These are phyloP conservation scores for Dasyprocta punctata DNA, from an alignment of 2,113 vertebrate genomes.

Conservation along the genomic window DNA sequence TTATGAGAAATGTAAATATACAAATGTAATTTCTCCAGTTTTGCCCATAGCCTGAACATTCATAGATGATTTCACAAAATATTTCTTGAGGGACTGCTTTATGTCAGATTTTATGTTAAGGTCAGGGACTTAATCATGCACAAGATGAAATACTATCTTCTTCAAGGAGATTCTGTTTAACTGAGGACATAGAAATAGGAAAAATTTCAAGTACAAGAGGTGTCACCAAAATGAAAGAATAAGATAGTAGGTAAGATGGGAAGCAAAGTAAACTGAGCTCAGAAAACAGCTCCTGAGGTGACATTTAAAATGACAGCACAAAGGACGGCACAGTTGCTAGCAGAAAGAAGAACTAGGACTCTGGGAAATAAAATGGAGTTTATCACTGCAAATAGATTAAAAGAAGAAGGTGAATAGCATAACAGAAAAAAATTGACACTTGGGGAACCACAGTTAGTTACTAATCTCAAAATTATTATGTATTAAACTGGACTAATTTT, in stretches of 20 bases:
- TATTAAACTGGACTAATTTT: neutral
- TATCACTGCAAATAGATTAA: neutral
- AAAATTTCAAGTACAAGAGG: neutral
- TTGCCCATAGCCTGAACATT: neutral
- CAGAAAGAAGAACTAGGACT: neutral
- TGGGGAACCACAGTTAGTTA: neutral
- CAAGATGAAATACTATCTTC: neutral
- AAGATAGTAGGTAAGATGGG: neutral
- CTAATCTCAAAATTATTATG: neutral
- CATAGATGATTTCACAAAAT: slow-evolving; percentile 4
- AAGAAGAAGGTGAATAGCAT: neutral
- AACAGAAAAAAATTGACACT: neutral
- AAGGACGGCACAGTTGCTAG: neutral
- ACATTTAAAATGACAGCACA: neutral
- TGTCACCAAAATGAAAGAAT: neutral
- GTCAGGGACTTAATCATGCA: neutral
- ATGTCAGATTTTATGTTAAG: neutral
- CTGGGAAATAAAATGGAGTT: neutral
- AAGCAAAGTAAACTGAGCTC: neutral
- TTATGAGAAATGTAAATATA: neutral
- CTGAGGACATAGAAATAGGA: neutral
- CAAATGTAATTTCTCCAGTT: neutral
- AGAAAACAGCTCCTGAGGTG: neutral
- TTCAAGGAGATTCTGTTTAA: neutral
- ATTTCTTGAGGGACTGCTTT: neutral